Evolutionary conservation across 2,888 invertebrate genomes (phyloP), one percentile per base, ranked within the genome.

Genomic region (Caenorhabditis imperialis): DNA sequence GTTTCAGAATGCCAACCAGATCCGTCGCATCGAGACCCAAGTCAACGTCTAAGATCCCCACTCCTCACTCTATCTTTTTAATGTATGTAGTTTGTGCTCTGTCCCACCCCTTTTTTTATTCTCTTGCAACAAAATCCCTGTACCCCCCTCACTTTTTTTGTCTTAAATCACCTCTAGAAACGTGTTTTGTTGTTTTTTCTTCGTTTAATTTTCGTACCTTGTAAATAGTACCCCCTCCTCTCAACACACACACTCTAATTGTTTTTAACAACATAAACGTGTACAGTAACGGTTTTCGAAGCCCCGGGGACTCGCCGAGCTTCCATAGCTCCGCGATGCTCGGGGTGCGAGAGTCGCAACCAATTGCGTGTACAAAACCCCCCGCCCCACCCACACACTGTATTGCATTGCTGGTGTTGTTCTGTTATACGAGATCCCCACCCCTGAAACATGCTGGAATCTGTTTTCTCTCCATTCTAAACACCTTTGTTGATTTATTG

Each of bases 381-480:
- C 27, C 54, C n/a, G n/a, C 63, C 23, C 30, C 53, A 38, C 44
- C 63, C 51, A 30, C 30, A 7, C 30, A 10, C 48, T 60, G 30
- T 30, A 53, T 45, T 63, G 63, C 63, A 63, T 63, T 63, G 63
- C 63, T 63, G 63, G 63, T 63, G 63, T 63, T 63, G 63, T 63
- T 63, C 37, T 23, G 10, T 58, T 30, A 33, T 61, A 63, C 63
- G 63, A 63, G 63, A 63, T 63, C 54, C 60, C 63, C 37, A 35
- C 27, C 38, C 48, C 47, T 35, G 45, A 44, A 57, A 22, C 44
- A 48, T 47, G 38, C 58, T 38, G 58, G 58, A 58, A 45, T 45
- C 27, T 61, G 61, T 63, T 63, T 27, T 63, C 37, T 50, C 45
- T 16, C 27, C 27, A 3, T n/a, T 30, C 38, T 63, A 42, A 37